Conservation (phyloP, 2,113 vertebrate genomes). For the Brachyhypopomus gauderio region DNA sequence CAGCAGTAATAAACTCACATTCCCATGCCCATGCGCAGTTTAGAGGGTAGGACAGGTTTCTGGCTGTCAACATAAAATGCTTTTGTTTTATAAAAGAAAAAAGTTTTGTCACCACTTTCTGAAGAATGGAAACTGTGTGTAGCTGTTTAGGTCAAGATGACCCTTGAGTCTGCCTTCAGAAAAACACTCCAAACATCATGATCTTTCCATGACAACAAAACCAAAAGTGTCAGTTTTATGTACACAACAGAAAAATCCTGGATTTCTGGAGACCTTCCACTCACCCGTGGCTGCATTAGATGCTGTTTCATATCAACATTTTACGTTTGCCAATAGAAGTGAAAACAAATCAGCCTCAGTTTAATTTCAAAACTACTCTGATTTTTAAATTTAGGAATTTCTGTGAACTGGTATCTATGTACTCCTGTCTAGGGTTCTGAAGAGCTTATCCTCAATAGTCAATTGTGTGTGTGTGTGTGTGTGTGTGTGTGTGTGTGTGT, state of each 20-base stretch:
- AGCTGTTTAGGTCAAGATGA: constrained; percentile 28
- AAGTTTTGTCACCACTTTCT: not conserved
- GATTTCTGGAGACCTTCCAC: constrained; percentile 18
- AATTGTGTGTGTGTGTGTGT: not conserved
- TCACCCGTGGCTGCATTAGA: constrained; percentile 28
- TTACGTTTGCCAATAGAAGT: constrained; percentile 30
- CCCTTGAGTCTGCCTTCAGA: constrained; percentile 3
- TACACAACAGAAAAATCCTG: constrained; percentile 31
- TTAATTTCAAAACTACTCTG: not conserved
- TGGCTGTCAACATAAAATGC: not conserved
- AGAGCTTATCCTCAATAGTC: constrained; percentile 40
- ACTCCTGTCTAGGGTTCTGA: constrained; percentile 22
- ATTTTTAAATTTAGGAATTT: not conserved
- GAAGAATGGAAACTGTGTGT: not conserved
- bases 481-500: constrained; percentile 20
- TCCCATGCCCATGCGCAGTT: not conserved
- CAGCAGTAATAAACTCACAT: not conserved
- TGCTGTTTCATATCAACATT: not conserved
- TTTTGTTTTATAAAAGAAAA: constrained; percentile 14
- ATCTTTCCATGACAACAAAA: constrained; percentile 43
- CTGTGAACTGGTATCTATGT: not conserved
- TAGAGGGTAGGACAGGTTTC: not conserved
- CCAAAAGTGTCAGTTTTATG: constrained; percentile 50
- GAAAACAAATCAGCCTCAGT: not conserved
- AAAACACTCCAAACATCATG: constrained; percentile 37